These are phyloP conservation scores for Sinhomidia bicolor DNA, from an alignment of 2,888 invertebrate species.

Conservation along the genomic window DNA sequence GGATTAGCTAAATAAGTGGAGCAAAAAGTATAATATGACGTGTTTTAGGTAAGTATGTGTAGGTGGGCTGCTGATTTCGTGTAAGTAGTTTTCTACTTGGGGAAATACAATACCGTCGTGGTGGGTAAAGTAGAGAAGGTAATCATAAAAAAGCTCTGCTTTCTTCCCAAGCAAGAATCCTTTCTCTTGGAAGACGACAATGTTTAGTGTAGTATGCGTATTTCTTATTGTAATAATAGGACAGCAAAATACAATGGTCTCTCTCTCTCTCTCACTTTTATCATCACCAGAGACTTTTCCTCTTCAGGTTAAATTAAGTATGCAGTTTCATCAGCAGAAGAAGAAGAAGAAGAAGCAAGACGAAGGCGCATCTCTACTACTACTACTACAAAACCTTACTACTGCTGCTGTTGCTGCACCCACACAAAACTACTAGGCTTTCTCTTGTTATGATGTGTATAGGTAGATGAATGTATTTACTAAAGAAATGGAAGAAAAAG, in stretches of 20 bases:
- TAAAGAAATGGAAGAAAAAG: background rate
- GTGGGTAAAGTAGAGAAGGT: too few species aligned
- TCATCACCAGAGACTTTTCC: constrained; percentile 24
- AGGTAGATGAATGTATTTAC: too few species aligned
- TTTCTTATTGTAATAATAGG: constrained; percentile 26
- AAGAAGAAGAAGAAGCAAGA: constrained; percentile 10
- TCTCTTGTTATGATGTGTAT: too few species aligned
- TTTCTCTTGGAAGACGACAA: background rate
- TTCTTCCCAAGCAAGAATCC: background rate
- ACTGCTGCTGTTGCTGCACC: background rate
- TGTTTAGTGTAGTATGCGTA: background rate
- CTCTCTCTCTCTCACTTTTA: background rate
- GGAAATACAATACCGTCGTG: too few species aligned
- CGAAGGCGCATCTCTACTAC: background rate
- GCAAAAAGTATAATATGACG: too few species aligned
- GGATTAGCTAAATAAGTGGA: too few species aligned
- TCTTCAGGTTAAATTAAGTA: constrained; percentile 60
- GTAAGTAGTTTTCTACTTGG: background rate
- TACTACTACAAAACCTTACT: background rate
- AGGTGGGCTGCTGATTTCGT: background rate
- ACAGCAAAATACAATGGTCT: constrained; percentile 42
- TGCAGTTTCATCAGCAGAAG: constrained; percentile 43
- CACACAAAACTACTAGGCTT: background rate
- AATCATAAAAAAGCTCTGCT: too few species aligned
- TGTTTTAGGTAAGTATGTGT: background rate